Evolutionary conservation across 2,888 invertebrate species (phyloP), one percentile per base, ranked within the genome.

Genomic region (Philonicus albiceps): DNA sequence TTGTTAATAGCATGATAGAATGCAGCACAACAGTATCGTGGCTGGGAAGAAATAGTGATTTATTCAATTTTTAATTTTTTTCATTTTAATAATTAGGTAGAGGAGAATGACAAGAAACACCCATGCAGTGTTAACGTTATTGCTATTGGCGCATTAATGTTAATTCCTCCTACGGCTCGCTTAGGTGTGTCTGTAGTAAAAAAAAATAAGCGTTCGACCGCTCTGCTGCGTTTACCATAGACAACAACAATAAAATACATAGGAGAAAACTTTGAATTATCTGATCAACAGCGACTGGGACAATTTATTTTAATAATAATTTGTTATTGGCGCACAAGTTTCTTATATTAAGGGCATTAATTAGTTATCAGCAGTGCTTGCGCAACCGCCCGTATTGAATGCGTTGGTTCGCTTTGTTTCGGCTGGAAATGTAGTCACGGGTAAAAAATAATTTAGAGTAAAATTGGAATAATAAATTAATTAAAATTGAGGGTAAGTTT

Each of bases 321-420:
- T 86, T 88, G 87, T 88, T 88, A 88, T 88, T 88, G 88, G 88
- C 88, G 87, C 88, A 88, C 86, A 88, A 88, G 87, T 87, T 87
- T 87, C 64, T 81, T 34, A 64, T 31, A 81, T 43, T 81, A 55
- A 34, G 16, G 78, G 40, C 43, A 78, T 78, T 78, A 78, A 78
- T 43, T 78, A 78, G 40, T 40, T 76, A 76, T 40, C 27, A 53
- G 34, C 30, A 55, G 27, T 81, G 53, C 74, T 55, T 64, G 81
- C 55, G 34, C 34, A n/a, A 64, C 55, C 31, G 37, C 49, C 80
- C 53, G 22, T 64, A 72, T 22, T 76, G 31, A 49, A 75, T 75
- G 43, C n/a, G 73, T 31, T 53, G 74, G 13, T 53, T 74, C 5
- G 31, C 19, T 85, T 73, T 74, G 81, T 81, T 81, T 81, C 55